Evolutionary conservation across 1,140 invertebrate species (phyloP), one percentile per base, ranked within the genome.

Genomic region (Sycophaga agraensis): DNA sequence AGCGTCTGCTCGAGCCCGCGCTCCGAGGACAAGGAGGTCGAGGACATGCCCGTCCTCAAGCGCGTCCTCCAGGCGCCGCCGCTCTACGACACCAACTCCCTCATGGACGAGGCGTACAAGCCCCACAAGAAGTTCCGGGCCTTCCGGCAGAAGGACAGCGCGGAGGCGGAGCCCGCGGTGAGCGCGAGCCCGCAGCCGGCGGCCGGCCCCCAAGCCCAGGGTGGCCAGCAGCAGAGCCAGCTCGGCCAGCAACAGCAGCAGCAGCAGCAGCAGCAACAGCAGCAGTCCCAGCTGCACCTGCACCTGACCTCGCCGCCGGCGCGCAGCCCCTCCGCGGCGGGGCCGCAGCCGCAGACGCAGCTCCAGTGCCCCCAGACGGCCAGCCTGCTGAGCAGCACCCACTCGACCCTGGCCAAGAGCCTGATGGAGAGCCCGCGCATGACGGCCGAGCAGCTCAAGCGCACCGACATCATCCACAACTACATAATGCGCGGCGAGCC

Each of bases 31-130:
- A 92, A 94, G 63, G 92, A 94, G 40, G 88, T 91, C 12, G 92
- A 95, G 74, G 93, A 95, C 69, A 96, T 96, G 93, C 93, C 94
- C 0, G 92, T 96, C 59, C 79, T 97, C 54, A 96, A 96, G 72
- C 85, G 93, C 22, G 93, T 94, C 0, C 84, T 96, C 0, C 92
- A 96, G 75, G 93, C 93, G 1, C 94, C 94, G 1, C 94, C 94
- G 0, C 80, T 95, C 1, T 92, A 92, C 77, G 91, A 93, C 71
- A 92, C 91, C 40, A 92, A 92, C 70, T 90, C 91, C 1, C 77
- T 96, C 37, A 95, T 96, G 92, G 93, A 95, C 73, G 93, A 95
- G 78, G 93, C 93, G 1, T 96, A 96, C 82, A 93, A 94, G 71
- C 92, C 93, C 43, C 94, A 96, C 83, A 96, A 96, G 77, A 96